phyloP scores from a whole-genome alignment of 2,888 invertebrate species.

The Phoronis australis region DNA sequence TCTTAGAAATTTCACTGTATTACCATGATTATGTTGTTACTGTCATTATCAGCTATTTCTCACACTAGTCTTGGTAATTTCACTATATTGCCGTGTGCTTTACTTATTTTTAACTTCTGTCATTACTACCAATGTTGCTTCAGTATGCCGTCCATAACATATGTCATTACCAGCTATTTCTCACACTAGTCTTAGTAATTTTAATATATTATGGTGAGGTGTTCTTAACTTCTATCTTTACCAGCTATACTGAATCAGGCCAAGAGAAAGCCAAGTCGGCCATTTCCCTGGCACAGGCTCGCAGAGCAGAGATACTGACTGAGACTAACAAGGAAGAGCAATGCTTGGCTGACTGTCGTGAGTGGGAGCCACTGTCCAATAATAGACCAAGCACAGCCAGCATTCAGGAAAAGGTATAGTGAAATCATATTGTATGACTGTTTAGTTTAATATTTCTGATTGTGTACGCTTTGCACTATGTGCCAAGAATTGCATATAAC shows the following conservation, averaged over 20 bases:
- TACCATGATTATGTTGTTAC: neutral
- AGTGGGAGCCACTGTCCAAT: conserved; percentile 22
- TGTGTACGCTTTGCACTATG: no score
- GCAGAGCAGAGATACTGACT: no score
- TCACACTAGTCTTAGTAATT: no score
- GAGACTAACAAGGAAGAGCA: conserved; percentile 35
- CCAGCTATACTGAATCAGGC: no score
- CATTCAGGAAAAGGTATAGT: no score
- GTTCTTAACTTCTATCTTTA: neutral
- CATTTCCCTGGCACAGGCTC: conserved; percentile 27
- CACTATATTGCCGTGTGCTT: neutral
- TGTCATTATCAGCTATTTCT: neutral
- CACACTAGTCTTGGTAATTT: no score
- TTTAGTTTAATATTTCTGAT: no score
- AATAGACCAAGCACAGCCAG: no score
- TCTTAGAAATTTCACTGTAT: neutral
- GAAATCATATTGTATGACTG: no score
- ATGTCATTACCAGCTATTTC: neutral
- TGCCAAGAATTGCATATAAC: no score
- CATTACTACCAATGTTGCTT: no score
- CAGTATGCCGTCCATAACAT: no score
- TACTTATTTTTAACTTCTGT: neutral
- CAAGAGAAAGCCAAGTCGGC: conserved; percentile 35
- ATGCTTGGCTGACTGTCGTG: conserved; percentile 20
- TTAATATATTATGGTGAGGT: neutral